These are phyloP conservation scores for Drepana falcataria DNA, from an alignment of 2,888 invertebrate species.

Conservation along the genomic window DNA sequence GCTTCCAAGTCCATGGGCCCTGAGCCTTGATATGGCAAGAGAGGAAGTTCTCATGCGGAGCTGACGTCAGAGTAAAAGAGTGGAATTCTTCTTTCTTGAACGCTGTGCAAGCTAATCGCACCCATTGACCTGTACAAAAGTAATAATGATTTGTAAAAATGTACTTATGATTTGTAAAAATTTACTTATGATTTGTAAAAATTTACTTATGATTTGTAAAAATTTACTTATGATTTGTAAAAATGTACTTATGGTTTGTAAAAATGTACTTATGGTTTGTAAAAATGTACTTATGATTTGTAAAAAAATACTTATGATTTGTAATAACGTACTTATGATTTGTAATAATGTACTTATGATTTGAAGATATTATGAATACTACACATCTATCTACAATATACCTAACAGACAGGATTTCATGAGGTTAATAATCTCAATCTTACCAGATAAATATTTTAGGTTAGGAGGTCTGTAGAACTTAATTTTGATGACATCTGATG, in stretches of 20 bases:
- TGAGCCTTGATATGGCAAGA: conserved; percentile 95
- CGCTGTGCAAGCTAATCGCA: conserved; percentile 93
- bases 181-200: too few species aligned
- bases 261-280: too few species aligned
- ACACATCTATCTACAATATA: too few species aligned
- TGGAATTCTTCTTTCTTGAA: conserved; percentile 95
- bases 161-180: too few species aligned
- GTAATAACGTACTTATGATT: too few species aligned
- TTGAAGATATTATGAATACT: too few species aligned
- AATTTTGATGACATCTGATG: conserved; percentile 95
- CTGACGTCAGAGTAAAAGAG: conserved; percentile 96
- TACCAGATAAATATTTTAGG: conserved; percentile 90
- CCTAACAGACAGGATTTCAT: background rate
- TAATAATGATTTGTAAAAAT: background rate
- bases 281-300: too few species aligned
- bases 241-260: too few species aligned
- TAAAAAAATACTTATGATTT: too few species aligned
- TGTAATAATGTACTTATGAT: too few species aligned
- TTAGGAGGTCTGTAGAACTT: conserved; percentile 97
- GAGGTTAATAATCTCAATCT: conserved; percentile 3
- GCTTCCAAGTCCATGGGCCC: conserved; percentile 98
- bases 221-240: too few species aligned
- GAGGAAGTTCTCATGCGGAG: conserved; percentile 96
- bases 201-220: too few species aligned
- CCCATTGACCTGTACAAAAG: conserved; percentile 87